Evolutionary conservation across 1,140 invertebrate genomes (phyloP), one percentile per base, ranked within the genome.

Genomic region (Zaprionus tsacasi): DNA sequence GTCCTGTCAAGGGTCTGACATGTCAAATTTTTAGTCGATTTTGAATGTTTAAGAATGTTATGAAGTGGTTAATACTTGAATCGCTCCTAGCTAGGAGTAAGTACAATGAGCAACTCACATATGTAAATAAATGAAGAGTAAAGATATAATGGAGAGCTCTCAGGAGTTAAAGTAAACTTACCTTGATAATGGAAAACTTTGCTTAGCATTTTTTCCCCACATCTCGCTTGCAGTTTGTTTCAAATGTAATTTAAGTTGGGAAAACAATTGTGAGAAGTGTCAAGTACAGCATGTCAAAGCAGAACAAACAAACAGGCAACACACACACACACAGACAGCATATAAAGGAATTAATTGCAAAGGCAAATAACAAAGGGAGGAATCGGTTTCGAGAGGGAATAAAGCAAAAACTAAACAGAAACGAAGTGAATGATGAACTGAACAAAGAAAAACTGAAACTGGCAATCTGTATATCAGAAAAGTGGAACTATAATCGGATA

Each of bases 221-320:
- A 25, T 17, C 61, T 21, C 36, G 25, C 25, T 66, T 65, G 38
- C 59, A 45, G 52, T 11, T 52, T 67, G 15, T 54, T 15, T 40
- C 40, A 58, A 75, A 63, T 58, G 43, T 36, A 63, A 75, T 64
- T 75, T 65, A 64, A 70, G 45, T 75, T 64, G 43, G 54, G 36
- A 36, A 33, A 70, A 59, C 66, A 70, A 54, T 70, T 70, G 52
- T 70, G 52, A 35, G 38, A 75, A 59, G 30, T 75, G 67, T 75
- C 67, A 70, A 54, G 59, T 54, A 50, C 67, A 70, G 59, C 6
- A 25, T 27, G 40, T 15, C 55, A 21, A 13, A 35, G 33, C 5
- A 52, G 10, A 38, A 68, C 30, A 66, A n/a, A 33, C 56, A 59
- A 65, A 3, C 17, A 58, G 27, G 43, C 30, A 25, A 6, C n/a